Conservation (phyloP, 2,888 invertebrate genomes). For the Oligia strigilis region DNA sequence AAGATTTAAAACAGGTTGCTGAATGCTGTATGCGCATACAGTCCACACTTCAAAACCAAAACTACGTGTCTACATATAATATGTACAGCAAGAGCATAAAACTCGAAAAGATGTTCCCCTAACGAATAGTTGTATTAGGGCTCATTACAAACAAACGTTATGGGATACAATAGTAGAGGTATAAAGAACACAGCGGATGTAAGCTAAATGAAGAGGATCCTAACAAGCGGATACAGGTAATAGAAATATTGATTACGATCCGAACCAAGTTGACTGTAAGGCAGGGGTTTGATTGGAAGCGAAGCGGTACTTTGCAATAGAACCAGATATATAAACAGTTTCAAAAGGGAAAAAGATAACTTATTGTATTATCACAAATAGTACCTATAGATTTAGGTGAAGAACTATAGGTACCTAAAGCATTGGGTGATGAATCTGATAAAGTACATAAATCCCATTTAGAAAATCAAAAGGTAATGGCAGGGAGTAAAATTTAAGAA, state of each 20-base stretch:
- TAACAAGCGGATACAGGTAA: constrained; percentile 75
- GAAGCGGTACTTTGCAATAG: not conserved
- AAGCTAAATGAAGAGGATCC: constrained; percentile 60
- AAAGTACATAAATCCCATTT: too few species aligned
- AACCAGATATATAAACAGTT: not conserved
- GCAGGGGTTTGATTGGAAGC: constrained; percentile 20
- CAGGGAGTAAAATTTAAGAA: too few species aligned
- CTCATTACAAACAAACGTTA: constrained; percentile 42
- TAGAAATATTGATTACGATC: constrained; percentile 71
- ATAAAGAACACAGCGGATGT: constrained; percentile 68
- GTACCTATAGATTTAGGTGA: not conserved
- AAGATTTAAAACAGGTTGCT: not conserved
- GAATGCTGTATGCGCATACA: accelerated
- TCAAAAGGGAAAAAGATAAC: not conserved
- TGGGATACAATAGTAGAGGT: constrained; percentile 57
- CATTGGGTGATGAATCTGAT: not conserved
- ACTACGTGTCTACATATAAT: not conserved
- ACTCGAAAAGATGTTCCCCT: not conserved
- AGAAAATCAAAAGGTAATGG: not conserved
- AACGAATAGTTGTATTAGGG: constrained; percentile 5
- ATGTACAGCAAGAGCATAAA: not conserved
- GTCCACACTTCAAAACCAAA: not conserved
- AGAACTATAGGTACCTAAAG: not conserved
- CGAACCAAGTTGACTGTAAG: constrained; percentile 34
- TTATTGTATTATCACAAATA: not conserved